Percentiles rank a stretch among this genome's conserved stretches.
These are phyloP conservation scores for Eupeodes corollae DNA, from an alignment of 1,140 invertebrate species.

Conservation along the genomic window DNA sequence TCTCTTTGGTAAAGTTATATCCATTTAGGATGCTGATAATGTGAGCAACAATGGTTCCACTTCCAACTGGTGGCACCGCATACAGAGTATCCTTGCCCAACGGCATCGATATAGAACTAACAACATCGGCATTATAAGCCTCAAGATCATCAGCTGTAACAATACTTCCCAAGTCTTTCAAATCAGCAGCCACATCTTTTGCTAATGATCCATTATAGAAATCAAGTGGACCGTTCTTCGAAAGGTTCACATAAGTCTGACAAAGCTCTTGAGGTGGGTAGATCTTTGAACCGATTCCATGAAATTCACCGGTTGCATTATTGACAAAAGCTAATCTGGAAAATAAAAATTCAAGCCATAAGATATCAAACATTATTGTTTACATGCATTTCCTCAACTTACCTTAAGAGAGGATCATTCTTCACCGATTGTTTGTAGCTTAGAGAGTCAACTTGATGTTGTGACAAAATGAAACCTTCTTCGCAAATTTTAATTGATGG, in stretches of 20 bases:
- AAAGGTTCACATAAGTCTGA: conserved; percentile 56
- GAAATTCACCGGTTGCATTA: conserved; percentile 43
- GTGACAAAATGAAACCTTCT: conserved; percentile 59
- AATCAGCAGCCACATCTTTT: conserved; percentile 56
- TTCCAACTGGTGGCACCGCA: conserved; percentile 64
- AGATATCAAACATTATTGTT: not conserved
- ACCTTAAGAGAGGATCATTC: conserved; percentile 11
- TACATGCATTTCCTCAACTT: not conserved
- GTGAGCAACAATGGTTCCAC: conserved; percentile 66
- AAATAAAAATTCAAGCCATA: conserved; percentile 21
- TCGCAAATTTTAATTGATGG: conserved; percentile 67
- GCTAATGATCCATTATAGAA: conserved; percentile 69
- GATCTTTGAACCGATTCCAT: conserved; percentile 51
- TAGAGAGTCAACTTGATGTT: conserved; percentile 46
- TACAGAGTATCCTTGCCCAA: conserved; percentile 50
- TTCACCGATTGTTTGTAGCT: conserved; percentile 9
- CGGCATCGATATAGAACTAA: conserved; percentile 36
- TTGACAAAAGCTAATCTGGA: conserved; percentile 57
- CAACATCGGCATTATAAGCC: conserved; percentile 41
- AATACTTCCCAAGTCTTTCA: conserved; percentile 57
- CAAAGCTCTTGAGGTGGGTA: conserved; percentile 53
- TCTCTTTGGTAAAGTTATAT: conserved; percentile 49
- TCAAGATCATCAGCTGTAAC: conserved; percentile 61
- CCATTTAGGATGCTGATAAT: conserved; percentile 73
- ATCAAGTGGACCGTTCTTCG: conserved; percentile 56